phyloP scores from a whole-genome alignment of 1,140 invertebrate species.

The Drosophila ironensis region DNA sequence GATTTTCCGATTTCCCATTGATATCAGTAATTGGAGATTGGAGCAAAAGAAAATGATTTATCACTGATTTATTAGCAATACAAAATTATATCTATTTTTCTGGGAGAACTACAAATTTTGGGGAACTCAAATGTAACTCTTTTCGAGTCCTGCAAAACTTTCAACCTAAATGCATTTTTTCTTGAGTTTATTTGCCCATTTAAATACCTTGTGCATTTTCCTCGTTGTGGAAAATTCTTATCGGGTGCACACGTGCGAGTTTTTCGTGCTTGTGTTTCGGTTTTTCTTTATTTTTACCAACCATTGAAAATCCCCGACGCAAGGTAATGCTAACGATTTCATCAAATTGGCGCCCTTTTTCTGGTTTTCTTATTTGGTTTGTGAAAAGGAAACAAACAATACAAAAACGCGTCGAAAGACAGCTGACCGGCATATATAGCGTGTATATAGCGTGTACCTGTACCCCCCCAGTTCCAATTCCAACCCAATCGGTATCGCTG shows the following conservation, averaged over 20 bases:
- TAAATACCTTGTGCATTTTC: not conserved
- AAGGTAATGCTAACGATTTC: conserved; percentile 62
- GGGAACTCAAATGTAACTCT: no score
- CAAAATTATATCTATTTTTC: no score
- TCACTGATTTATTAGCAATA: no score
- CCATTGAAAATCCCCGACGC: not conserved
- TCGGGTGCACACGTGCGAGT: not conserved
- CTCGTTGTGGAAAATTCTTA: not conserved
- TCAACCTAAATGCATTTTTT: no score
- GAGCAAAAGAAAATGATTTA: no score
- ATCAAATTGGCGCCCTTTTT: conserved; percentile 50
- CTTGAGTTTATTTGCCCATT: not conserved
- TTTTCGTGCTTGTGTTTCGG: not conserved
- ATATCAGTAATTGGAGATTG: no score
- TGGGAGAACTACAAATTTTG: no score
- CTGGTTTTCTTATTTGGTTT: not conserved
- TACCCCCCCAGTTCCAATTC: not conserved
- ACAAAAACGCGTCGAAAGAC: conserved; percentile 42
- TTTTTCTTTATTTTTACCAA: not conserved
- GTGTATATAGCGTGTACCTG: not conserved
- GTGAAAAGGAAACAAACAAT: not conserved
- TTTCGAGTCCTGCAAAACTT: no score
- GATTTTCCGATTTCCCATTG: no score
- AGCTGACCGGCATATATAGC: conserved; percentile 20
- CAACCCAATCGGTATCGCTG: conserved; percentile 19